These are phyloP conservation scores for Cacoxenus indagator DNA, from an alignment of 2,888 invertebrate species.

Conservation along the genomic window DNA sequence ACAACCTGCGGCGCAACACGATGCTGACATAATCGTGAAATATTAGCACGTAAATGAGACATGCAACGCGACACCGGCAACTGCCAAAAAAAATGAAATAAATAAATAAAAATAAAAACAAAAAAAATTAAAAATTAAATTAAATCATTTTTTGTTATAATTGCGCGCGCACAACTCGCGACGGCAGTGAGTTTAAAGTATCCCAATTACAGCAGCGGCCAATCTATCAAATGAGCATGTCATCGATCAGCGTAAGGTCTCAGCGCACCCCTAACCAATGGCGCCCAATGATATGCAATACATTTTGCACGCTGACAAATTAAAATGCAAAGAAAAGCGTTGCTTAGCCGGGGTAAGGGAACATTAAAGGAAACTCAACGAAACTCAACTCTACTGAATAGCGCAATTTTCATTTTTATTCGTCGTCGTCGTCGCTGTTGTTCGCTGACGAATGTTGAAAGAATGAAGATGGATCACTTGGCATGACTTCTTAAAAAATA, in stretches of 20 bases:
- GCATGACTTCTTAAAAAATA: conserved; percentile 59
- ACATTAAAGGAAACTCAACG: conserved; percentile 28
- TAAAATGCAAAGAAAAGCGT: conserved; percentile 49
- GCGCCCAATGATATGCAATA: conserved; percentile 53
- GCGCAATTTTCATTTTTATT: conserved; percentile 33
- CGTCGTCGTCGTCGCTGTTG: background rate
- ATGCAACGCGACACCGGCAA: background rate
- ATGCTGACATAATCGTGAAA: conserved; percentile 67
- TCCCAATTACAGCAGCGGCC: background rate
- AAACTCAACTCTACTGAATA: conserved; percentile 35
- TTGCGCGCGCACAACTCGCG: background rate
- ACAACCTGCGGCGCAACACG: conserved; percentile 42
- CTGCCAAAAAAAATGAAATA: background rate
- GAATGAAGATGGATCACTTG: conserved; percentile 70
- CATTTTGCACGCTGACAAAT: conserved; percentile 53
- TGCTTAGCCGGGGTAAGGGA: no score
- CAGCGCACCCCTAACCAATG: conserved; percentile 12
- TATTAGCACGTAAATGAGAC: conserved; percentile 59
- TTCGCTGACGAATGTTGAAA: conserved; percentile 56
- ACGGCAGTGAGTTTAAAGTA: no score
- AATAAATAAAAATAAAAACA: background rate
- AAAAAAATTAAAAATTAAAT: background rate
- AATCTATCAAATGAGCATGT: conserved; percentile 57
- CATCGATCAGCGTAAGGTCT: conserved; percentile 57
- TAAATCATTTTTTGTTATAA: background rate